phyloP scores from a whole-genome alignment of 2,113 vertebrate species.

The Zingel zingel region DNA sequence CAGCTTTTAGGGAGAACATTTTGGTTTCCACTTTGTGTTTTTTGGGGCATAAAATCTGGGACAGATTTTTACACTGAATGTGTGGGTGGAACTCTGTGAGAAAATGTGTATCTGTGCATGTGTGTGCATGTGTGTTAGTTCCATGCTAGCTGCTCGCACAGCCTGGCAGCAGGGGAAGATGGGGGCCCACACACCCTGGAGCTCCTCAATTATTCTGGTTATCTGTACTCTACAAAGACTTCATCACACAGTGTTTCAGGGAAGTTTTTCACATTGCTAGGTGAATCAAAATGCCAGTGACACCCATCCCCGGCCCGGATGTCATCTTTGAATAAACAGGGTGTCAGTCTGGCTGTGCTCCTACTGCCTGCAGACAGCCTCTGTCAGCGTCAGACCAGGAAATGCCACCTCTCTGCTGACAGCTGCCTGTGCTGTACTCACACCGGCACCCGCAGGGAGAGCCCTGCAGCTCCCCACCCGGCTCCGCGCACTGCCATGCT shows the following conservation, averaged over 20 bases:
- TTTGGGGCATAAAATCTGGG: conserved; percentile 64
- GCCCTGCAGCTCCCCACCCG: conserved; percentile 87
- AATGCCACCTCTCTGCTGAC: conserved; percentile 94
- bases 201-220: conserved; percentile 87
- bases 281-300: conserved; percentile 92
- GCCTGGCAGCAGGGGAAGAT: conserved; percentile 56
- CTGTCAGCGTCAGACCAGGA: conserved; percentile 94
- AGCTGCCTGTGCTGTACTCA: conserved; percentile 92
- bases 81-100: conserved; percentile 65
- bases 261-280: conserved; percentile 86
- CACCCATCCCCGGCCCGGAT: conserved; percentile 90
- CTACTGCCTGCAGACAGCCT: conserved; percentile 92
- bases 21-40: conserved; percentile 36
- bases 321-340: conserved; percentile 97
- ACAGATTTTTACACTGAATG: conserved; percentile 64
- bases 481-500: conserved; percentile 55
- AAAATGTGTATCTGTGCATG: conserved; percentile 47
- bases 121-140: conserved; percentile 38
- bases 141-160: conserved; percentile 51
- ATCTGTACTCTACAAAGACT: conserved; percentile 87
- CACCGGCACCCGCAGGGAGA: conserved; percentile 84
- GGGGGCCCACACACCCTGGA: conserved; percentile 69
- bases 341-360: conserved; percentile 96
- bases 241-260: conserved; percentile 86
- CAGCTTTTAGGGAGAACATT: conserved; percentile 31